phyloP scores from a whole-genome alignment of 2,888 invertebrate species.

The Megastigmus dorsalis region DNA sequence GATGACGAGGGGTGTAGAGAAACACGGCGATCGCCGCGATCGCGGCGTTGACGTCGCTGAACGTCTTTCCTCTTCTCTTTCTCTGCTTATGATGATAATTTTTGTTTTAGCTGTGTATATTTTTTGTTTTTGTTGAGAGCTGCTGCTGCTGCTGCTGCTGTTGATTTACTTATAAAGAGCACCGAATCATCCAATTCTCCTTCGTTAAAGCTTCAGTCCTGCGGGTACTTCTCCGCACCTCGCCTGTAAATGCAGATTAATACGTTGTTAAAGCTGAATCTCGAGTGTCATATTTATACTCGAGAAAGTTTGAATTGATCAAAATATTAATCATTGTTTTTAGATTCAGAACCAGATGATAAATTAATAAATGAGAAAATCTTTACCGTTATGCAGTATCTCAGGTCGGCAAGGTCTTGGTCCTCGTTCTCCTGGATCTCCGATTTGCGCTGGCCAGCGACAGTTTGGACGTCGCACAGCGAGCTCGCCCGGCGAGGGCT shows the following conservation, averaged over 20 bases:
- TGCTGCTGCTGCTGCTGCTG: too few relatives aligned
- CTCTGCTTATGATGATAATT: constrained; percentile 13
- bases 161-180: constrained; percentile 33
- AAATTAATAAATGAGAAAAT: not conserved
- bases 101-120: not conserved
- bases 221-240: constrained; percentile 29
- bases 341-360: not conserved
- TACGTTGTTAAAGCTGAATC: too few relatives aligned
- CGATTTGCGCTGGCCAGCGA: constrained; percentile 63
- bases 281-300: too few relatives aligned
- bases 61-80: constrained; percentile 16
- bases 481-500: constrained; percentile 60
- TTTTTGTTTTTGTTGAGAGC: constrained; percentile 2
- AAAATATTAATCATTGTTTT: not conserved
- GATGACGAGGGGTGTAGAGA: not conserved
- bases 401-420: constrained; percentile 71
- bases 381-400: constrained; percentile 39
- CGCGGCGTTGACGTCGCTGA: not conserved
- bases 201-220: constrained; percentile 37
- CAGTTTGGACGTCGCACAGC: constrained; percentile 68
- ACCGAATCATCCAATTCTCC: constrained; percentile 33
- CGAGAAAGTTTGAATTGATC: too few relatives aligned
- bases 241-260: constrained; percentile 11
- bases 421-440: constrained; percentile 67
- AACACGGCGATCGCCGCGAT: not conserved